Conservation (phyloP, 1,140 invertebrate species). For the Brachystomella parvula region DNA sequence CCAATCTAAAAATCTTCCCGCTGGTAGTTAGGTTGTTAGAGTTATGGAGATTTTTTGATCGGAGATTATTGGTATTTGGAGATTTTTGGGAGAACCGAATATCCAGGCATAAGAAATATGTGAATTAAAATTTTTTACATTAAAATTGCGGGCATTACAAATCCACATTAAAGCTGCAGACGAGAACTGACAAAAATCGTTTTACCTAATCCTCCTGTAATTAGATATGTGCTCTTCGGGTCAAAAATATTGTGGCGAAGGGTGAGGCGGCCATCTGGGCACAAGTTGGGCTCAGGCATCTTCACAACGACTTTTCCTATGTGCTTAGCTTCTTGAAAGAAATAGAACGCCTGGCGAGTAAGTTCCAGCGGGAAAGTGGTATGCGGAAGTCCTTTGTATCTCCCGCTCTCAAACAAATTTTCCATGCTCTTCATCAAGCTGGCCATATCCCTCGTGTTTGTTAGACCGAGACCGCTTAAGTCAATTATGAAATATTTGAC, state of each 20-base stretch:
- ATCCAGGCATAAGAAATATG: too few species aligned
- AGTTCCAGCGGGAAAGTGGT: background rate
- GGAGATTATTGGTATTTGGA: too few species aligned
- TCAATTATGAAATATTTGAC: conserved; percentile 14
- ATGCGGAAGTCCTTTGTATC: background rate
- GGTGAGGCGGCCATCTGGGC: background rate
- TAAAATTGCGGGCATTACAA: too few species aligned
- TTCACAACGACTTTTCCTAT: conserved; percentile 15
- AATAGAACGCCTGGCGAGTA: conserved; percentile 13
- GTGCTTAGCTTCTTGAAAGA: conserved; percentile 16
- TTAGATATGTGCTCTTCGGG: conserved; percentile 5
- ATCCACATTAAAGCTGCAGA: too few species aligned
- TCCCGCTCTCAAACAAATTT: background rate
- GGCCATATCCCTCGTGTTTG: background rate
- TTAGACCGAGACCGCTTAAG: background rate
- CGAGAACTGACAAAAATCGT: too few species aligned
- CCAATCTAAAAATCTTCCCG: too few species aligned
- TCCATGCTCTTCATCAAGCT: background rate
- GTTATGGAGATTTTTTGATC: too few species aligned
- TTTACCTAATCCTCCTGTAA: conserved; percentile 18
- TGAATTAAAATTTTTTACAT: too few species aligned
- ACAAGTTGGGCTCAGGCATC: background rate
- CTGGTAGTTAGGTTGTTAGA: too few species aligned
- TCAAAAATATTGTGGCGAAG: background rate
- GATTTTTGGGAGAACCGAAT: too few species aligned